Conservation (phyloP, 2,113 vertebrate species). For the Pteruthius melanotis region DNA sequence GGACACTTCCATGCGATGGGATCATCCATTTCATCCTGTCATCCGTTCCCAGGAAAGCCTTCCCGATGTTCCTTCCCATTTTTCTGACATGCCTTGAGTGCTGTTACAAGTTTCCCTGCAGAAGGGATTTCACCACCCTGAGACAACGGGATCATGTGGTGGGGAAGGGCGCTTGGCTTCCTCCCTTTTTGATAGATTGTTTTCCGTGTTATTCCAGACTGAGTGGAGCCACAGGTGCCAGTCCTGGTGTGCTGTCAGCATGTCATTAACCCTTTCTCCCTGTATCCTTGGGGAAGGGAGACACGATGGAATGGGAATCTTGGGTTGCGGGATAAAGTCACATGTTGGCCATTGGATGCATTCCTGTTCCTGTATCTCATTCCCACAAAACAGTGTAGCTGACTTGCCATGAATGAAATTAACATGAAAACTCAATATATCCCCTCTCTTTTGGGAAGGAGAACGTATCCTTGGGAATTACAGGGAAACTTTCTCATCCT, state of each 20-base stretch:
- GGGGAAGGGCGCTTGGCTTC: not conserved
- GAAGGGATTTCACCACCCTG: not conserved
- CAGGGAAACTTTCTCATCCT: not conserved
- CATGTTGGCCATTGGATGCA: rapidly evolving
- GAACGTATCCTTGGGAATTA: rapidly evolving
- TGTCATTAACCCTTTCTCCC: not conserved
- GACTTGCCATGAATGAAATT: not conserved
- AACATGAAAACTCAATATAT: not conserved
- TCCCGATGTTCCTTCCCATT: not conserved
- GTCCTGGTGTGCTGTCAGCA: not conserved
- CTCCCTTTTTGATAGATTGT: not conserved
- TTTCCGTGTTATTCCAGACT: not conserved
- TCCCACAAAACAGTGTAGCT: rapidly evolving
- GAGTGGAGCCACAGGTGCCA: not conserved
- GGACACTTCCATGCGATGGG: not conserved
- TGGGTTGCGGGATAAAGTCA: rapidly evolving
- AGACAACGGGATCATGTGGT: rapidly evolving
- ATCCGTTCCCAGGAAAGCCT: not conserved
- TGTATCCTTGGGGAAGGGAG: not conserved
- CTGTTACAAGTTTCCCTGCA: not conserved
- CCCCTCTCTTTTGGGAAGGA: not conserved
- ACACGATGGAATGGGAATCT: rapidly evolving
- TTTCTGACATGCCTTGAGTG: not conserved
- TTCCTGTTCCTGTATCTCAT: not conserved
- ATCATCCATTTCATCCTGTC: not conserved